phyloP scores from a whole-genome alignment of 1,140 invertebrate genomes.

The Caerostris darwini region DNA sequence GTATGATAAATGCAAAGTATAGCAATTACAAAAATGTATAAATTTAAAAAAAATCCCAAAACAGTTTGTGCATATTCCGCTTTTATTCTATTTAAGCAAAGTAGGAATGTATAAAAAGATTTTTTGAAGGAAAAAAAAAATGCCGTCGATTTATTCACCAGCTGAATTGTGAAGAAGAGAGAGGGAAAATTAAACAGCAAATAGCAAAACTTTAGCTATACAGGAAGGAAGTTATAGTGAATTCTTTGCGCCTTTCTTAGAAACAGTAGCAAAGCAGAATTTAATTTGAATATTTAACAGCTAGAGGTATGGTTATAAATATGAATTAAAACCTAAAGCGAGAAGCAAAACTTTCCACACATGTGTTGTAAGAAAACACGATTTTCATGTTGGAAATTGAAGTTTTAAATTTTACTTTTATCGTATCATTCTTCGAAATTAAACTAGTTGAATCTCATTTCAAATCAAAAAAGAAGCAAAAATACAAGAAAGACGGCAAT shows the following conservation, averaged over 20 bases:
- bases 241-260: neutral
- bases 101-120: neutral
- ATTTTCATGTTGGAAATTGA: neutral
- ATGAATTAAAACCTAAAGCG: neutral
- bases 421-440: neutral
- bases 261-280: neutral
- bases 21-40: neutral
- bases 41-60: too few relatives aligned
- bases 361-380: neutral
- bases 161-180: neutral
- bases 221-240: constrained; percentile 6
- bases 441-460: neutral
- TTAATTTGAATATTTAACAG: constrained; percentile 54
- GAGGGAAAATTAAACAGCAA: too few relatives aligned
- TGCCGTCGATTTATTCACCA: neutral
- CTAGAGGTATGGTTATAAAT: constrained; percentile 14
- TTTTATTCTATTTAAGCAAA: constrained; percentile 35
- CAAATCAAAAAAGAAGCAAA: neutral
- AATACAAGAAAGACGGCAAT: neutral
- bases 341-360: neutral
- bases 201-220: too few relatives aligned
- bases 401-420: neutral
- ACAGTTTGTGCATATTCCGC: neutral
- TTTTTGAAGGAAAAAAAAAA: neutral
- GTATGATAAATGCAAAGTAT: constrained; percentile 44